A percentile compares a stretch with the other conserved stretches of the same genome.
Evolutionary conservation across 2,888 invertebrate genomes (phyloP).

Genomic region (Calameuta idolon): DNA sequence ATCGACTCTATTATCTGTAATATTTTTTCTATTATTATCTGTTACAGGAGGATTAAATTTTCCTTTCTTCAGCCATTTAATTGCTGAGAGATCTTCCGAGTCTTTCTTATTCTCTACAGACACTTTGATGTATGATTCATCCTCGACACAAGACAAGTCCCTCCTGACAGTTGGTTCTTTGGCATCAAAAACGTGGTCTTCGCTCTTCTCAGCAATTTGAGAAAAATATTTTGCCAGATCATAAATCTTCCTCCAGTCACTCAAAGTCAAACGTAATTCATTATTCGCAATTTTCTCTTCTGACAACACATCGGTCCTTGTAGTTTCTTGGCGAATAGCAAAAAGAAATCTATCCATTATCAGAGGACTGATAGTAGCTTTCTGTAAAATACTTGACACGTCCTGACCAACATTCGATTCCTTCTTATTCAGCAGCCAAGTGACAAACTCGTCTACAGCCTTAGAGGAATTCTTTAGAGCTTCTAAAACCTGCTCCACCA

Average conservation of each 20-base stretch:
- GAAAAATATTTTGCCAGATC: neutral
- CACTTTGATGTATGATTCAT: neutral
- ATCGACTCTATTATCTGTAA: too few species aligned
- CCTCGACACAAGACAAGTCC: neutral
- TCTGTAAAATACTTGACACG: neutral
- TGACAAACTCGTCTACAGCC: constrained; percentile 8
- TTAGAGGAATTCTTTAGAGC: constrained; percentile 19
- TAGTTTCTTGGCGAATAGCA: neutral
- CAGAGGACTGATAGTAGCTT: neutral
- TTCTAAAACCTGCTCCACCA: constrained; percentile 13
- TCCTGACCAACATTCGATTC: constrained; percentile 15
- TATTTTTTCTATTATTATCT: too few species aligned
- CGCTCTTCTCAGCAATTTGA: neutral
- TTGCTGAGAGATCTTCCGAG: too few species aligned
- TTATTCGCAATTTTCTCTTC: neutral
- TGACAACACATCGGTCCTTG: neutral
- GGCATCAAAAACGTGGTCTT: neutral
- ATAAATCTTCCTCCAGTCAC: neutral
- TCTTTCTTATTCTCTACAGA: too few species aligned
- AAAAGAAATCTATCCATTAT: neutral
- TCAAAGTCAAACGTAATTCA: neutral
- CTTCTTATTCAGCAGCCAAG: constrained; percentile 10
- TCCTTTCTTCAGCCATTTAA: too few species aligned
- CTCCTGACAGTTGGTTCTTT: neutral
- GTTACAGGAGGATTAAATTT: too few species aligned